phyloP scores from a whole-genome alignment of 2,113 vertebrate genomes.

The Hystrix cristata region DNA sequence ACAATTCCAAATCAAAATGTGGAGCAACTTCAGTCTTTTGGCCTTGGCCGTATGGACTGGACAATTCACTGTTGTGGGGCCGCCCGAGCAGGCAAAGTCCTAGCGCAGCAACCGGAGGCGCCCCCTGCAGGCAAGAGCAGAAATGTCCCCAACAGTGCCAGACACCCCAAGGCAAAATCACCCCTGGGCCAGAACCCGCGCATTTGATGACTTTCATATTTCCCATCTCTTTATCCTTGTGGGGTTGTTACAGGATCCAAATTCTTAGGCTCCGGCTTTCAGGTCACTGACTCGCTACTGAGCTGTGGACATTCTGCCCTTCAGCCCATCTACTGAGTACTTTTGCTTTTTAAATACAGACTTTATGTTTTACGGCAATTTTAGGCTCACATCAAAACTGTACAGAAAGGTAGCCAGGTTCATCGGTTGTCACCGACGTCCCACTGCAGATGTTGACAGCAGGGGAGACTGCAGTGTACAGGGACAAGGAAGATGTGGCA shows the following conservation, averaged over 20 bases:
- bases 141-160: not conserved
- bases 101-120: not conserved
- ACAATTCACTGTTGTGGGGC: too few relatives aligned
- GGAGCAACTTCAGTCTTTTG: not conserved
- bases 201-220: not conserved
- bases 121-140: not conserved
- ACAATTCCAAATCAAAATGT: rapidly evolving
- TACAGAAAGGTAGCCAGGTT: not conserved
- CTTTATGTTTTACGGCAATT: not conserved
- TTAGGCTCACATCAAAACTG: not conserved
- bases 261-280: not conserved
- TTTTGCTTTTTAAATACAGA: not conserved
- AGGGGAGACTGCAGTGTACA: too few relatives aligned
- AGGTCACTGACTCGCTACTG: not conserved
- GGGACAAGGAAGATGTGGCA: too few relatives aligned
- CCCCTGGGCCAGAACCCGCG: too few relatives aligned
- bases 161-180: too few relatives aligned
- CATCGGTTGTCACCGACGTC: too few relatives aligned
- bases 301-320: not conserved
- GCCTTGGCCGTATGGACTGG: rapidly evolving
- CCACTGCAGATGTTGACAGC: too few relatives aligned
- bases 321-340: not conserved
- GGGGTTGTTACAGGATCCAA: not conserved
- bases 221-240: not conserved
- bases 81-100: not conserved